These are phyloP conservation scores for Hippasteria phrygiana DNA, from an alignment of 53 echinoderm and acorn worm genomes.

Conservation along the genomic window DNA sequence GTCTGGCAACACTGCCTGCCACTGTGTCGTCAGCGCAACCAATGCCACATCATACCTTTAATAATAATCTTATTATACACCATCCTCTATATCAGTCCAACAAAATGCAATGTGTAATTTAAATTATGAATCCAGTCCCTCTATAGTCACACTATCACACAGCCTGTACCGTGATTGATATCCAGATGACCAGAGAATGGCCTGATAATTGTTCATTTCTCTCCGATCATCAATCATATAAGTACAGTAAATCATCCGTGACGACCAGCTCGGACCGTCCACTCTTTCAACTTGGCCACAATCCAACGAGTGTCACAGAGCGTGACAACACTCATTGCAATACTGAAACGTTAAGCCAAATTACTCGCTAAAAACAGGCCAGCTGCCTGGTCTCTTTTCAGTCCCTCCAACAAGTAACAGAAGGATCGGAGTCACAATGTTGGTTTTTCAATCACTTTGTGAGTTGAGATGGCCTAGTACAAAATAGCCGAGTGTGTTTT, in stretches of 20 bases:
- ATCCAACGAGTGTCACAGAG: neutral
- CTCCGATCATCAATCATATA: too few species aligned
- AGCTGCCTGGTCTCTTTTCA: neutral
- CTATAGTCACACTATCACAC: too few species aligned
- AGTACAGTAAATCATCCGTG: neutral
- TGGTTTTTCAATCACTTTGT: neutral
- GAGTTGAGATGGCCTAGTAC: neutral
- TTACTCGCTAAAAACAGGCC: neutral
- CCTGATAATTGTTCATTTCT: neutral
- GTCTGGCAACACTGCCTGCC: too few species aligned
- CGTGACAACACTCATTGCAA: conserved; percentile 1
- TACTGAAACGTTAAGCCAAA: neutral
- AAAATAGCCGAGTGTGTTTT: too few species aligned
- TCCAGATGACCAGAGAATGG: neutral
- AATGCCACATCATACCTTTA: too few species aligned
- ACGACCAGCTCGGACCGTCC: too few species aligned
- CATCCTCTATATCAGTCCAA: too few species aligned
- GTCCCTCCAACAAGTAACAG: neutral
- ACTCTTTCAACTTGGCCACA: neutral
- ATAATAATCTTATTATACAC: too few species aligned
- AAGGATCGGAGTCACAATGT: neutral
- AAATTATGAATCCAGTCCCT: neutral
- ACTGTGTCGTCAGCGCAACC: too few species aligned
- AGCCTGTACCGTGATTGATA: conserved; percentile 32
- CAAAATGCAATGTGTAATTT: too few species aligned